A percentile compares a stretch with the other conserved stretches of the same genome.
Conservation (phyloP, 2,888 invertebrate species). For the Heliconius erato region DNA sequence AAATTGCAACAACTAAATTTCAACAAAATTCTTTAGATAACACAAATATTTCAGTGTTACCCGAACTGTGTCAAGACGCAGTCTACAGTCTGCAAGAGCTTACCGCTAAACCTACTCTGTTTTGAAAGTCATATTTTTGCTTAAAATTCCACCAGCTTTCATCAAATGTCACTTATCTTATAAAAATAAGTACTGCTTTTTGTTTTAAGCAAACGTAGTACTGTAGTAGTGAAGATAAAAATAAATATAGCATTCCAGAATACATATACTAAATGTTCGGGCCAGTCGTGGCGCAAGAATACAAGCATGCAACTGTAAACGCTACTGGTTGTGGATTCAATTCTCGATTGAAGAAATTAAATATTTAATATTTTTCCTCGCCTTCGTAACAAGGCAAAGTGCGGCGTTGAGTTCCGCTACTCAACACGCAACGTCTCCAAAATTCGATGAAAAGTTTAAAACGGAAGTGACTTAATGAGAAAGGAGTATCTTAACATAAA, state of each 20-base stretch:
- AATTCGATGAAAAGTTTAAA: no score
- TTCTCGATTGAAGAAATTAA: no score
- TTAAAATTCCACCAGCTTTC: constrained; percentile 27
- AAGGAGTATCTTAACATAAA: no score
- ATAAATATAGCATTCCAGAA: constrained; percentile 2
- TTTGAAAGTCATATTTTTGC: constrained; percentile 29
- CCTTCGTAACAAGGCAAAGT: no score
- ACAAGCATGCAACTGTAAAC: no score
- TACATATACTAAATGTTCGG: background rate
- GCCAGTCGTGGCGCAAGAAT: no score
- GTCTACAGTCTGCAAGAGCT: constrained; percentile 9
- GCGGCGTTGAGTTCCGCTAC: no score
- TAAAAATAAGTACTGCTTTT: constrained; percentile 20
- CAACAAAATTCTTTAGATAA: background rate
- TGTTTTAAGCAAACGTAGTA: background rate
- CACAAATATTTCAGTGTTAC: constrained; percentile 9
- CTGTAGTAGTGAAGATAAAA: background rate
- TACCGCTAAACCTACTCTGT: constrained; percentile 21
- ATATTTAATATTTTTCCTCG: no score
- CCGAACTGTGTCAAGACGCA: constrained; percentile 7
- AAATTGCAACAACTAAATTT: no score
- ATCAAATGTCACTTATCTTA: constrained; percentile 32
- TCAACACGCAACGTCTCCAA: no score
- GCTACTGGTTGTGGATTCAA: no score
- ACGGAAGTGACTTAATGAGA: no score